Conservation (phyloP, 2,888 invertebrate species). For the Drosophila quasianomalipes region DNA sequence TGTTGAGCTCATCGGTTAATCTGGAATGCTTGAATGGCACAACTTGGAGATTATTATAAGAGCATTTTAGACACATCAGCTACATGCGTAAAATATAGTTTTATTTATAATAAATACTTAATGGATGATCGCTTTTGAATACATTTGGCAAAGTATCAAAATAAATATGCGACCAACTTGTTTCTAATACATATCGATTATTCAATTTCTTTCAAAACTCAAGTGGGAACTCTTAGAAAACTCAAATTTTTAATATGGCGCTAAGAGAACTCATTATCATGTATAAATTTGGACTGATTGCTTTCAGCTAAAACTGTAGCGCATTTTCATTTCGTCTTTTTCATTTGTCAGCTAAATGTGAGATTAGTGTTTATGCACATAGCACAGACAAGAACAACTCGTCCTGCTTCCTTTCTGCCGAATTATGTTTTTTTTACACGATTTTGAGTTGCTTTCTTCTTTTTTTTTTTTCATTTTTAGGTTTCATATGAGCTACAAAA, state of each 20-base stretch:
- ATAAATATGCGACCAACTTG: neutral
- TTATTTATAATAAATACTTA: neutral
- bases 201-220: neutral
- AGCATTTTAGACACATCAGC: neutral
- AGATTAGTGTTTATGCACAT: slow-evolving; percentile 50
- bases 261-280: neutral
- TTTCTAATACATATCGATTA: neutral
- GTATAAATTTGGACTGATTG: neutral
- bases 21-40: too few species aligned
- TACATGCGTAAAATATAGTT: neutral
- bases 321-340: slow-evolving; percentile 14
- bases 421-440: slow-evolving; percentile 56
- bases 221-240: neutral
- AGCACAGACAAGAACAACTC: slow-evolving; percentile 8
- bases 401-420: slow-evolving; percentile 20
- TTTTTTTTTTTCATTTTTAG: slow-evolving; percentile 19
- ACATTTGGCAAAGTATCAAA: neutral
- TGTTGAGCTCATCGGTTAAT: slow-evolving; percentile 9
- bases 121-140: neutral
- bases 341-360: slow-evolving; percentile 51
- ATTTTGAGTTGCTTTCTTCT: slow-evolving; percentile 30
- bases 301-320: slow-evolving; percentile 2
- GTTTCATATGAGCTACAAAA: slow-evolving; percentile 34
- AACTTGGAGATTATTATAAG: neutral
- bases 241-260: fast-evolving